Base-by-base conservation (phyloP, 2,888 invertebrate species). In the Eilema sororculum region DNA sequence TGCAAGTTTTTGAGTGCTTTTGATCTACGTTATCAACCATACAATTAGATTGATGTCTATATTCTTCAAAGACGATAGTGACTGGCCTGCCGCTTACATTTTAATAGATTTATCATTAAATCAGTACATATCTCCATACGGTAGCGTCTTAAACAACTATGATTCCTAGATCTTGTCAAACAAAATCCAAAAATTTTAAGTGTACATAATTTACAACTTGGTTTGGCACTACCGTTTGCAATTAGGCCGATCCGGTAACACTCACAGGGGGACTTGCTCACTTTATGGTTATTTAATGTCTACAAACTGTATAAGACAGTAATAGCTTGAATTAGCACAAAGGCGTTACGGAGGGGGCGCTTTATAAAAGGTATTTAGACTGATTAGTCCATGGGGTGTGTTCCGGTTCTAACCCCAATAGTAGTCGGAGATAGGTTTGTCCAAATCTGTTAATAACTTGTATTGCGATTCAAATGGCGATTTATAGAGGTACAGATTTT, bases 241-340 rank as follows among this genome's bases (percentile, higher is more conserved):
- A 52, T 16, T 58, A 58, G 16, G 8, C 25, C 16, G 12, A 58
- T 25, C 16, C 58, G 2, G 16, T 25, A 58, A 16, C 3, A 25
- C 58, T 58, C 58, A 28, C 28, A 58, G 58, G 58, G 58, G 58
- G 58, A 16, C 58, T 58, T 52, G 25, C 58, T 25, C 58, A 58
- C 28, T 58, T 25, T 58, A 58, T 58, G 25, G 58, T 58, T 58
- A 58, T 58, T 58, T 58, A 58, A 58, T 58, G 58, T 20, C 58
- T 58, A 58, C 25, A 16, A 24, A 58, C 58, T 58, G 58, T 25
- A 58, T 60, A 60, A 60, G 60, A 60, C 60, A 60, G 30, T 60
- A 33, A 60, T 60, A 30, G 60, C 33, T 28, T 60, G 60, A 33
- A 30, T 60, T 33, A 60, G 60, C 60, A 60, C 60, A 58, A 58